Percentiles rank a stretch among this genome's conserved stretches.
phyloP scores from a whole-genome alignment of 2,113 vertebrate genomes.

The Gobio gobio region DNA sequence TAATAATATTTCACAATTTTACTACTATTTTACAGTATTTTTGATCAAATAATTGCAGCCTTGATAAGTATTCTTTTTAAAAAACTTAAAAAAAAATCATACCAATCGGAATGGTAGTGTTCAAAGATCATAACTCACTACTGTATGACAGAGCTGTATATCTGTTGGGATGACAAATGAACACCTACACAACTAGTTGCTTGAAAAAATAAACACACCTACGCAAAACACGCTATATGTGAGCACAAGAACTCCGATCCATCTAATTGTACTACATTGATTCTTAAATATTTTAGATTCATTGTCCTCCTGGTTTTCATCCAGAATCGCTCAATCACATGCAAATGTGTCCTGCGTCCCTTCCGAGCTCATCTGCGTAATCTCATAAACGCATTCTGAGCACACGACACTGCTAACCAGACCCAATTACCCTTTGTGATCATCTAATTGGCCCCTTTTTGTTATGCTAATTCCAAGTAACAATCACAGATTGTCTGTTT shows the following conservation, averaged over 20 bases:
- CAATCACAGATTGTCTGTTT: conserved; percentile 42
- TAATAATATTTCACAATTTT: not conserved
- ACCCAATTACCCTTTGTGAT: conserved; percentile 37
- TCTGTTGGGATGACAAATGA: not conserved
- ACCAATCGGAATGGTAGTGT: too few species aligned
- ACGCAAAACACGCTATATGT: not conserved
- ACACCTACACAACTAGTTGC: too few species aligned
- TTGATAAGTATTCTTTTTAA: too few species aligned
- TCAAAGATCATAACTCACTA: not conserved
- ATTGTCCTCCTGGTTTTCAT: conserved; percentile 20
- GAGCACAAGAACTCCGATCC: not conserved
- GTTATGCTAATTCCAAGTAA: conserved; percentile 43
- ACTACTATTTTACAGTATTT: not conserved
- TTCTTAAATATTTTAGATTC: conserved; percentile 21
- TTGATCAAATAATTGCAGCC: too few species aligned
- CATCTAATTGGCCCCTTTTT: conserved; percentile 49
- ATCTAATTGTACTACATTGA: not conserved
- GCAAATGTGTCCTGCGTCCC: conserved; percentile 16
- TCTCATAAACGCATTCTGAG: conserved; percentile 39
- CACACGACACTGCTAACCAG: conserved; percentile 16
- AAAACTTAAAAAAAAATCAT: too few species aligned
- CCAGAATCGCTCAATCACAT: conserved; percentile 29
- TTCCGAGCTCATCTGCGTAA: conserved; percentile 24
- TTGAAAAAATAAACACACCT: not conserved
- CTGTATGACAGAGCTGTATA: not conserved